A percentile compares a stretch with the other conserved stretches of the same genome.
phyloP scores from a whole-genome alignment of 2,113 vertebrate species.

The Grammomys surdaster region DNA sequence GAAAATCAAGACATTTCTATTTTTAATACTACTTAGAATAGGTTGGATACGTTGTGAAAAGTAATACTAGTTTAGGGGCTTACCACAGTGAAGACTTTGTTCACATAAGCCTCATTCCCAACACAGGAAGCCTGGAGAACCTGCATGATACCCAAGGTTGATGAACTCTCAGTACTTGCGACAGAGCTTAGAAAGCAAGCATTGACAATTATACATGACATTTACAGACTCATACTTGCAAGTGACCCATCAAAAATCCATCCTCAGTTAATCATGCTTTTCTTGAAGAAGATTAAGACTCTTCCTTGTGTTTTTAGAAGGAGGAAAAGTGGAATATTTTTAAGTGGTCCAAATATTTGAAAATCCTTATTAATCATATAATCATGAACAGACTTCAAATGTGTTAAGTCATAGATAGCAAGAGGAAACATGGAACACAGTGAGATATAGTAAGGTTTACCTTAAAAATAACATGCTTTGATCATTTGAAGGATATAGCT shows the following conservation, averaged over 20 bases:
- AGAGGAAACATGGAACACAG: not conserved
- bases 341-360: not conserved
- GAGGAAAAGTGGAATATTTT: not conserved
- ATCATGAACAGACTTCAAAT: slow-evolving; percentile 13
- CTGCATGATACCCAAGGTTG: not conserved
- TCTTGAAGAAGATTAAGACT: not conserved
- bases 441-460: not conserved
- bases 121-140: not conserved
- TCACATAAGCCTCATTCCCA: not conserved
- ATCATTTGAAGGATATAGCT: not conserved
- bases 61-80: not conserved
- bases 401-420: not conserved
- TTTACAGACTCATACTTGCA: not conserved
- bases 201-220: not conserved
- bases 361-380: not conserved
- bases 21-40: not conserved
- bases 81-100: not conserved
- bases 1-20: slow-evolving; percentile 13
- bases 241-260: not conserved
- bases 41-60: not conserved
- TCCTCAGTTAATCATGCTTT: not conserved
- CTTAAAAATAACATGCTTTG: not conserved
- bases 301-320: not conserved
- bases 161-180: not conserved
- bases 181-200: not conserved